A percentile compares a stretch with the other conserved stretches of the same genome.
These are phyloP conservation scores for Zelleria hepariella DNA, from an alignment of 2,888 invertebrate genomes.

Conservation along the genomic window DNA sequence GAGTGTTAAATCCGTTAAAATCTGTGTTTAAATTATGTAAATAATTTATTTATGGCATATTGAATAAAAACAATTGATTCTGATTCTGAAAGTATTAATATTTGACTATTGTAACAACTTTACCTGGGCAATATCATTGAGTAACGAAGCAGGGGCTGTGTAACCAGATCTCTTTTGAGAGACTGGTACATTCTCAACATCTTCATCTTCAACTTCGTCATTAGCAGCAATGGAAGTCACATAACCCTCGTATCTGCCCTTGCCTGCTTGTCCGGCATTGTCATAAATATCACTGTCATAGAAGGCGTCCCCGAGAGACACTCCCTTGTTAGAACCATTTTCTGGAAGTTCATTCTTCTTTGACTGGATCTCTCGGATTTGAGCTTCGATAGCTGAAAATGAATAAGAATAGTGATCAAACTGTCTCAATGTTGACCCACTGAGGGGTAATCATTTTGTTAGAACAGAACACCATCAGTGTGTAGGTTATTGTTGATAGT, in stretches of 20 bases:
- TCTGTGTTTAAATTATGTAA: too few species aligned
- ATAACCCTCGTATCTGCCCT: slow-evolving; percentile 92
- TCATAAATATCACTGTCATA: slow-evolving; percentile 97
- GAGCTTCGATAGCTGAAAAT: slow-evolving; percentile 91
- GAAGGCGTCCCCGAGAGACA: slow-evolving; percentile 89
- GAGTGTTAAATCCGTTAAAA: too few species aligned
- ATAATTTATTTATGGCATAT: too few species aligned
- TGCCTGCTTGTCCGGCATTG: slow-evolving; percentile 73
- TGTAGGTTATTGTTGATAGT: too few species aligned
- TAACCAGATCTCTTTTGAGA: slow-evolving; percentile 82
- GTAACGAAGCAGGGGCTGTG: slow-evolving; percentile 88
- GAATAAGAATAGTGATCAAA: slow-evolving; percentile 14
- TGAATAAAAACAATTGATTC: too few species aligned
- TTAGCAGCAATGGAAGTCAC: slow-evolving; percentile 97
- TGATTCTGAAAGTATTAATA: too few species aligned
- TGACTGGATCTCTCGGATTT: slow-evolving; percentile 91
- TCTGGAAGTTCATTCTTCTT: slow-evolving; percentile 84
- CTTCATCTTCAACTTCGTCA: slow-evolving; percentile 96
- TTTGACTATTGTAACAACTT: not conserved
- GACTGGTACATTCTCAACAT: slow-evolving; percentile 83
- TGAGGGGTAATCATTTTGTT: too few species aligned
- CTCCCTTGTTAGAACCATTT: slow-evolving; percentile 79
- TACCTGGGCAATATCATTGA: slow-evolving; percentile 93
- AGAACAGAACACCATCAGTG: too few species aligned
- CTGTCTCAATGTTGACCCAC: too few species aligned